Evolutionary conservation across 1,140 invertebrate species (phyloP).

Genomic region (Camponotus pennsylvanicus): DNA sequence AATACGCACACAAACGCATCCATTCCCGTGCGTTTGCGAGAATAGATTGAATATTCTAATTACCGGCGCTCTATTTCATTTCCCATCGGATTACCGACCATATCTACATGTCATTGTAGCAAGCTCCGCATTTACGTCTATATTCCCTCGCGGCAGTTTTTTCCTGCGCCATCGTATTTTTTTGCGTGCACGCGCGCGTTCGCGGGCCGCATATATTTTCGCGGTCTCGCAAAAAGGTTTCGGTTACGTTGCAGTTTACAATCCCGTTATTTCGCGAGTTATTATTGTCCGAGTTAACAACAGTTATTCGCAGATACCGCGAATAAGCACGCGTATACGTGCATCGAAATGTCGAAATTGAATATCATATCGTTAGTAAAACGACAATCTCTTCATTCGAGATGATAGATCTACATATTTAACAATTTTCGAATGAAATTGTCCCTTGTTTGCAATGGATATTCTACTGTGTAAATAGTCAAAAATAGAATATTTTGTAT

Average conservation of each 20-base stretch:
- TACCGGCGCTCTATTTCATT: conserved; percentile 74
- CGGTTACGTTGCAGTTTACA: conserved; percentile 16
- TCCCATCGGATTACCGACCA: conserved; percentile 62
- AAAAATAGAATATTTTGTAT: neutral
- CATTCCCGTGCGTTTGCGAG: conserved; percentile 40
- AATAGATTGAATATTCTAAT: conserved; percentile 75
- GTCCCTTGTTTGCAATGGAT: neutral
- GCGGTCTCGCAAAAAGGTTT: conserved; percentile 21
- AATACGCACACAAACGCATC: neutral
- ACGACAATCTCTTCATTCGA: neutral
- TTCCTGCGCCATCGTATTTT: neutral
- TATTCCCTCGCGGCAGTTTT: conserved; percentile 27
- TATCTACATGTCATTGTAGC: conserved; percentile 46
- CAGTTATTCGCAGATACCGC: neutral
- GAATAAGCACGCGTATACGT: neutral
- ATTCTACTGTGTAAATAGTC: neutral
- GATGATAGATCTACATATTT: neutral
- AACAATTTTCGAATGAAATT: neutral
- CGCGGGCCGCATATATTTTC: conserved; percentile 34
- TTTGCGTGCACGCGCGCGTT: conserved; percentile 24
- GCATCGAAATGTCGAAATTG: neutral
- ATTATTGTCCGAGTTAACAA: conserved; percentile 35
- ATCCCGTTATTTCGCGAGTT: conserved; percentile 12
- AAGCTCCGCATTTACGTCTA: neutral
- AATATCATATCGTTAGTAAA: neutral